A percentile compares a stretch with the other conserved stretches of the same genome.
These are phyloP conservation scores for Phylloscopus trochilus DNA, from an alignment of 2,113 vertebrate species.

Conservation along the genomic window DNA sequence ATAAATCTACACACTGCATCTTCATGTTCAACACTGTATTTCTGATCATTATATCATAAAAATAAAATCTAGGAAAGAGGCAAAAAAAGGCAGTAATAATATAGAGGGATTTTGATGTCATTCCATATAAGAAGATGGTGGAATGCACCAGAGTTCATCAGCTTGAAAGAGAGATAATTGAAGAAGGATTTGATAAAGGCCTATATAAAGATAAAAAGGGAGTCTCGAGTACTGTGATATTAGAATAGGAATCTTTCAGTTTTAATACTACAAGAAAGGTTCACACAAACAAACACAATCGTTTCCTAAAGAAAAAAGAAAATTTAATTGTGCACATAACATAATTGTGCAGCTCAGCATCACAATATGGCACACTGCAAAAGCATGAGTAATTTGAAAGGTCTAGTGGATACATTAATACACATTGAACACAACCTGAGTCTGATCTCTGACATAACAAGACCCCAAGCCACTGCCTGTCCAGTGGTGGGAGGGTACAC, in stretches of 20 bases:
- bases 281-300: neutral
- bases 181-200: neutral
- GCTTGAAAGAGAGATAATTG: neutral
- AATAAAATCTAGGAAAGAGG: neutral
- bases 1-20: neutral
- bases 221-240: neutral
- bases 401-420: neutral
- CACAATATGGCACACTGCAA: neutral
- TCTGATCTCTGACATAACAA: neutral
- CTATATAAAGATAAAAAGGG: neutral
- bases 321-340: neutral
- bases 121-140: neutral
- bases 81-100: neutral
- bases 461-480: neutral
- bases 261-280: neutral
- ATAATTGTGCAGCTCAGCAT: neutral
- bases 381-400: neutral
- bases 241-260: neutral
- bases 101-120: neutral
- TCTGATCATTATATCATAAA: neutral
- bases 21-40: neutral
- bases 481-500: neutral
- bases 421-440: fast-evolving
- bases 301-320: neutral
- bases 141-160: neutral